A percentile compares a stretch with the other conserved stretches of the same genome.
Evolutionary conservation across 2,113 vertebrate species (phyloP).

Genomic region (Dromaius novaehollandiae): DNA sequence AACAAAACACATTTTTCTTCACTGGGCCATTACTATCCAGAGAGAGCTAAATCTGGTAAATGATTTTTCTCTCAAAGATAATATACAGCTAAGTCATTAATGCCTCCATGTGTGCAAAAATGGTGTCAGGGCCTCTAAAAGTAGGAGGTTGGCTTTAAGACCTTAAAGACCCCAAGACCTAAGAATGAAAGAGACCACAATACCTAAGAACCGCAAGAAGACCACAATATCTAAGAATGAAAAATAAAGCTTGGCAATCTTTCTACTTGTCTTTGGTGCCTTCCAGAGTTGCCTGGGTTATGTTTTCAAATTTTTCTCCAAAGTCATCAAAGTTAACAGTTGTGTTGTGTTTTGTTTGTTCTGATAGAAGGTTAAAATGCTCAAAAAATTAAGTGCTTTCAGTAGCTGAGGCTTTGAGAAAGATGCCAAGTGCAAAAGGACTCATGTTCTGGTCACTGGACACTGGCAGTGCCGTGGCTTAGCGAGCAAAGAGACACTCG

Average conservation of each 20-base stretch:
- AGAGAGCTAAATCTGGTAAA: slow-evolving; percentile 41
- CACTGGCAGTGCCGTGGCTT: background rate
- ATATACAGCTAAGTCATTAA: background rate
- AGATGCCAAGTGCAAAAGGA: background rate
- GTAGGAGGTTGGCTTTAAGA: background rate
- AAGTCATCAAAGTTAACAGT: background rate
- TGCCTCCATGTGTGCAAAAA: background rate
- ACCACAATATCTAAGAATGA: background rate
- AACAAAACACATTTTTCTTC: slow-evolving; percentile 60
- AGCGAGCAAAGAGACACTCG: background rate
- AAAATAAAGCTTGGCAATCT: background rate
- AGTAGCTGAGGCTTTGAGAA: background rate
- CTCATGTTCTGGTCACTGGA: background rate
- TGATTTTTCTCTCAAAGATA: slow-evolving; percentile 23
- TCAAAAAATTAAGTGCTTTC: slow-evolving; percentile 18
- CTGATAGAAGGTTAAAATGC: background rate
- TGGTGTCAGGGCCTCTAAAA: background rate
- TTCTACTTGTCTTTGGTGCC: background rate
- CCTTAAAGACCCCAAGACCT: background rate
- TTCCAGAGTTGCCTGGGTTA: background rate
- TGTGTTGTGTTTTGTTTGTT: background rate
- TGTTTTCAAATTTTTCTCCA: background rate
- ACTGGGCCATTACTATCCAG: slow-evolving; percentile 26
- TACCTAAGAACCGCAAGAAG: background rate
- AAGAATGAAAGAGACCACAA: background rate